Evolutionary conservation across 2,113 vertebrate species (phyloP), one percentile per base, ranked within the genome.

Genomic region (Lichenostomus cassidix): DNA sequence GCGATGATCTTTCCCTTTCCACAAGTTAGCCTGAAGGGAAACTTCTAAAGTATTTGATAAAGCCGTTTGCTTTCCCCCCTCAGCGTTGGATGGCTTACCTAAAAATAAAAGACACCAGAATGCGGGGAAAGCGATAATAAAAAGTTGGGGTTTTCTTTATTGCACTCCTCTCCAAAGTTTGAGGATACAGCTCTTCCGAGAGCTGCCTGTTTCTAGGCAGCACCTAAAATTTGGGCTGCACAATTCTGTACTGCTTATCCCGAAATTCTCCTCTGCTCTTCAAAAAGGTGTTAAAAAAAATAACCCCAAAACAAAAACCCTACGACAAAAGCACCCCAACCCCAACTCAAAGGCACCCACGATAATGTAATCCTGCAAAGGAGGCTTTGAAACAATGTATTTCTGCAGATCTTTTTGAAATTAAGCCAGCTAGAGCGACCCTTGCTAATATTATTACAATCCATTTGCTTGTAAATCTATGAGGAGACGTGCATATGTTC

Each of bases 391-490:
- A 96, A 96, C 92, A 96, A 93, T 79, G 25, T 94, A 95, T 96
- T 96, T 85, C 83, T 71, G 70, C 74, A 95, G 96, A 94, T 95
- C 87, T 94, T 71, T 78, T 96, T 95, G 93, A 97, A 97, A 97
- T 78, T 67, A 90, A 95, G 92, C 95, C 97, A 97, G 96, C 75
- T 58, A 92, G 89, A 73, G 94, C 35, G 35, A 96, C 88, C 87
- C 91, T 90, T 62, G 82, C 87, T 97, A 94, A 91, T 95, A 97
- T 97, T 97, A 97, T 97, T 97, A 93, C 87, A 95, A 92, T 87
- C 89, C 87, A 90, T 82, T 95, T 90, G 70, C 90, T 79, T 94
- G 78, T 81, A 95, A 92, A 95, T 91, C 86, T 94, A 96, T 74
- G 76, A 90, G 90, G 68, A 74, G 78, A 83, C 56, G 53, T 82